These are phyloP conservation scores for Ostrea edulis DNA, from an alignment of 1,140 invertebrate species.

Conservation along the genomic window DNA sequence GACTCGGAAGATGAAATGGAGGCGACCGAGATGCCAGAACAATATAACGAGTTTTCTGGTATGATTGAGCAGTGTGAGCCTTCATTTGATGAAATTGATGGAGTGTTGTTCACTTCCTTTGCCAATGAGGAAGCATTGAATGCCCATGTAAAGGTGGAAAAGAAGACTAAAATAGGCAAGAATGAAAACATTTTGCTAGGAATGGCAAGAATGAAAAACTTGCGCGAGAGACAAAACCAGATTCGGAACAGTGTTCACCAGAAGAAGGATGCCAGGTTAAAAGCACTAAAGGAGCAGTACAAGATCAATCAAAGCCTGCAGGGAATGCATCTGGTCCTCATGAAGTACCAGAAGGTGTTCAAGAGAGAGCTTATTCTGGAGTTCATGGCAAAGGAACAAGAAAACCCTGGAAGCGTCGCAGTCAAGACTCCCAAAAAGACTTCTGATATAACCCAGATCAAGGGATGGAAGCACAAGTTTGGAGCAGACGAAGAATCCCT, in stretches of 20 bases:
- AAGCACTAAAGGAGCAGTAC: constrained; percentile 51
- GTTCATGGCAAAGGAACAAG: constrained; percentile 54
- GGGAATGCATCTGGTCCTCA: constrained; percentile 71
- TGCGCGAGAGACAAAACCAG: constrained; percentile 50
- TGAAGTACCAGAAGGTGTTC: constrained; percentile 71
- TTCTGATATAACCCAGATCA: constrained; percentile 73
- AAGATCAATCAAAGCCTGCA: constrained; percentile 67
- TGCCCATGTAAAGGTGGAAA: constrained; percentile 72
- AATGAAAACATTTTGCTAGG: constrained; percentile 55
- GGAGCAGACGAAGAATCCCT: constrained; percentile 51
- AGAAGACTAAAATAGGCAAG: constrained; percentile 62
- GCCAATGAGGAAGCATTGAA: constrained; percentile 66
- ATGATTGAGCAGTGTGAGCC: constrained; percentile 65
- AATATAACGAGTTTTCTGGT: constrained; percentile 41
- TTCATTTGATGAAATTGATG: constrained; percentile 76
- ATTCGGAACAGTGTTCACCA: constrained; percentile 46
- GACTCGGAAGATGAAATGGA: constrained; percentile 33
- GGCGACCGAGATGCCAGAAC: constrained; percentile 22
- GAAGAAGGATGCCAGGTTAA: constrained; percentile 45
- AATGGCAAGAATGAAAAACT: constrained; percentile 60
- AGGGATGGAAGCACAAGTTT: constrained; percentile 74
- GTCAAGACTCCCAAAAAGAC: constrained; percentile 65
- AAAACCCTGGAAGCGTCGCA: constrained; percentile 29
- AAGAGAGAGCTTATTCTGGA: constrained; percentile 64
- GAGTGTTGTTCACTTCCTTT: constrained; percentile 74